Percentiles rank a stretch among this genome's conserved stretches.
Evolutionary conservation across 2,888 invertebrate genomes (phyloP).

Genomic region (Agonopterix subpropinquella): DNA sequence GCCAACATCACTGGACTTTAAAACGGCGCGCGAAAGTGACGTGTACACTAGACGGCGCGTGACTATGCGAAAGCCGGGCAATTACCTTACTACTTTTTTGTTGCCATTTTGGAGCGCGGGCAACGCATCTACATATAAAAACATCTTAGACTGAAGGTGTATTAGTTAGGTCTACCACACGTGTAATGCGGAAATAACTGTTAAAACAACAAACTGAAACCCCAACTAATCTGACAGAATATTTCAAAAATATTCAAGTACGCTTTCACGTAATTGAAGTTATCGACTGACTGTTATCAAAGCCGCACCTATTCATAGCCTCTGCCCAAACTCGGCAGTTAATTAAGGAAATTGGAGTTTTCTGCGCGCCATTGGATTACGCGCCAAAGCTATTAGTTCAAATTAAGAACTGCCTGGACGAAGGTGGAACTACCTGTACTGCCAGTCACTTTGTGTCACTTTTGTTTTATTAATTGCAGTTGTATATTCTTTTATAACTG

Average conservation of each 20-base stretch:
- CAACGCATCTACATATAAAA: no score
- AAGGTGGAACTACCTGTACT: constrained; percentile 33
- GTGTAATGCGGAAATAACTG: no score
- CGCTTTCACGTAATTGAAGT: constrained; percentile 52
- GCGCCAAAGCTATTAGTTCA: constrained; percentile 70
- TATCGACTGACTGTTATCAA: constrained; percentile 53
- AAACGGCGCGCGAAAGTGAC: no score
- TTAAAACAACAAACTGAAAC: not conserved
- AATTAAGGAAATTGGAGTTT: constrained; percentile 75
- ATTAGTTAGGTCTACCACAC: no score
- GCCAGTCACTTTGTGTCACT: constrained; percentile 35
- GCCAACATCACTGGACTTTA: no score
- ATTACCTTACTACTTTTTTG: no score
- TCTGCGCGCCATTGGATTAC: constrained; percentile 65
- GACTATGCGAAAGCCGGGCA: no score
- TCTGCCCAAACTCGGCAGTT: constrained; percentile 59
- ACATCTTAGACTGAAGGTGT: no score
- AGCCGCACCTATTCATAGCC: constrained; percentile 62
- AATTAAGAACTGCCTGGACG: constrained; percentile 63
- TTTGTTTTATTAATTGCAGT: constrained; percentile 23
- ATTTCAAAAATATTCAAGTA: constrained; percentile 22
- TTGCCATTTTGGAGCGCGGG: no score
- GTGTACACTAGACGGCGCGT: no score
- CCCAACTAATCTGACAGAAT: no score
- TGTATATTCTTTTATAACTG: not conserved